Evolutionary conservation across 2,888 invertebrate genomes (phyloP).

Genomic region (Drosophila macrothrix): DNA sequence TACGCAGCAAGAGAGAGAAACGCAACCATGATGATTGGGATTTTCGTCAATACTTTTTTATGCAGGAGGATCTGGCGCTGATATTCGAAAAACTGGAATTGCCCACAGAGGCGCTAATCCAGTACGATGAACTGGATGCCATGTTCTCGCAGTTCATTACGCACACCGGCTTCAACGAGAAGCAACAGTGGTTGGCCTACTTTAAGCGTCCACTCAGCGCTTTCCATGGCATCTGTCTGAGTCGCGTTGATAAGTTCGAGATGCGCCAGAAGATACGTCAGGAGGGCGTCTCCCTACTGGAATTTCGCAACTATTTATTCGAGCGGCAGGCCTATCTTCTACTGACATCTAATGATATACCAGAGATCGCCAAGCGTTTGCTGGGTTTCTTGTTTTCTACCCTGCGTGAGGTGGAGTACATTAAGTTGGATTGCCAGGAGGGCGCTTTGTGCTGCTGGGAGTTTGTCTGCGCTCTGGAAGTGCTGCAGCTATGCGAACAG

Average conservation of each 20-base stretch:
- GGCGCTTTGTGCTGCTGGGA: constrained; percentile 97
- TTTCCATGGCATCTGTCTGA: constrained; percentile 92
- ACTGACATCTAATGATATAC: constrained; percentile 85
- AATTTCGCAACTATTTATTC: constrained; percentile 97
- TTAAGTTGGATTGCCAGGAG: constrained; percentile 91
- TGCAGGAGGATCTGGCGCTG: constrained; percentile 98
- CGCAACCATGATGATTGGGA: constrained; percentile 96
- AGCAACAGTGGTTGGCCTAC: constrained; percentile 93
- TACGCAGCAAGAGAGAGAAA: constrained; percentile 95
- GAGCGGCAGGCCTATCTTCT: constrained; percentile 96
- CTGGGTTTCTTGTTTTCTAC: constrained; percentile 96
- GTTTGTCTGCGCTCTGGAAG: constrained; percentile 95
- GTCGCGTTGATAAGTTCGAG: constrained; percentile 87
- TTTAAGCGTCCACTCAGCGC: constrained; percentile 92
- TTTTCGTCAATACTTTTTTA: constrained; percentile 96
- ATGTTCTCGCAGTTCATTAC: constrained; percentile 98
- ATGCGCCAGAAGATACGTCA: constrained; percentile 81
- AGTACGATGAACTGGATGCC: constrained; percentile 98
- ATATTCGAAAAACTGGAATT: constrained; percentile 97
- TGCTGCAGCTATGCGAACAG: constrained; percentile 92
- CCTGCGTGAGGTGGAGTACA: constrained; percentile 91
- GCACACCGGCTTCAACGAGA: constrained; percentile 95
- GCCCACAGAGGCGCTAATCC: constrained; percentile 96
- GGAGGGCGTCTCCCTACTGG: constrained; percentile 89
- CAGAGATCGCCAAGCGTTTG: constrained; percentile 92